phyloP scores from a whole-genome alignment of 2,797 vertebrate genomes.

The Typhlichthys subterraneus region DNA sequence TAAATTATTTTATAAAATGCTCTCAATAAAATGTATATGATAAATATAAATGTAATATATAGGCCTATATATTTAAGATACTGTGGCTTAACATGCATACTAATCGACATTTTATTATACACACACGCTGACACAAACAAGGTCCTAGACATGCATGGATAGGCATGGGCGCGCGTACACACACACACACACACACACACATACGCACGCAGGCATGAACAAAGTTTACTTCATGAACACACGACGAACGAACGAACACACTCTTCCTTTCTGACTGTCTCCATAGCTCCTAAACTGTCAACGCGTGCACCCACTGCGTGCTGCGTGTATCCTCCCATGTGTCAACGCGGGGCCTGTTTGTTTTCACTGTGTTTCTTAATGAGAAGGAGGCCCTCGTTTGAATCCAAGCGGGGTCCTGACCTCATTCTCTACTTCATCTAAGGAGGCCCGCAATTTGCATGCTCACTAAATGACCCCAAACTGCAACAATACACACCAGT shows the following conservation, averaged over 20 bases:
- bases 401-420: not conserved
- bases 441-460: not conserved
- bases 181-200: slow-evolving; percentile 9
- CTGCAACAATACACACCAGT: too few species aligned
- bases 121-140: too few species aligned
- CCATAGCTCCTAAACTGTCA: slow-evolving; percentile 5
- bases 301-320: slow-evolving; percentile 3
- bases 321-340: slow-evolving; percentile 9
- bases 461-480: too few species aligned
- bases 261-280: not conserved
- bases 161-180: not conserved
- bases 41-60: too few species aligned
- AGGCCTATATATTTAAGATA: too few species aligned
- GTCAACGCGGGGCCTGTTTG: slow-evolving; percentile 14
- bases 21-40: too few species aligned
- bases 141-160: too few species aligned
- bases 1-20: too few species aligned
- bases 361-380: slow-evolving; percentile 12
- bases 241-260: not conserved
- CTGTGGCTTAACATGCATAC: too few species aligned
- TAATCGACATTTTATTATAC: too few species aligned
- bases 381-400: not conserved
- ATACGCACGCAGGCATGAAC: not conserved
- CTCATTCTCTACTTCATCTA: not conserved
- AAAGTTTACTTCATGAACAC: too few species aligned